Percentiles rank a stretch among this genome's conserved stretches.
phyloP scores from a whole-genome alignment of 2,113 vertebrate genomes.

The Tupaia tana region DNA sequence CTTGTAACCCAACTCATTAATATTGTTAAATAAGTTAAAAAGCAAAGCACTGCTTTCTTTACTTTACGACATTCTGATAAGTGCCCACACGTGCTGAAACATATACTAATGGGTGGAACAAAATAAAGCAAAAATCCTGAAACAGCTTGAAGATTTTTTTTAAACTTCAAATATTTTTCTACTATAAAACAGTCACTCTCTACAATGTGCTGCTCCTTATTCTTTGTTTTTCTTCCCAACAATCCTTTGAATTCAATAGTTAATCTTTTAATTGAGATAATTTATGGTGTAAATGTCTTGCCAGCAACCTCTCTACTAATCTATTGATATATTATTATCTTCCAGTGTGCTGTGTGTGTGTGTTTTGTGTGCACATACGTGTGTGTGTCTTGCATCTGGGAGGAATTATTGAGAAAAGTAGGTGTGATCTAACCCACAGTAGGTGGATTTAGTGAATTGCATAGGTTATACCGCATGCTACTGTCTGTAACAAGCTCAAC shows the following conservation, averaged over 20 bases:
- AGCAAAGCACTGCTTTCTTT: slow-evolving; percentile 69
- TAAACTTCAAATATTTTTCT: slow-evolving; percentile 17
- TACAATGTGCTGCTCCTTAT: background rate
- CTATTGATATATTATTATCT: slow-evolving; percentile 49
- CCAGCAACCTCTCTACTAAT: slow-evolving; percentile 47
- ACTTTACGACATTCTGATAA: slow-evolving; percentile 69
- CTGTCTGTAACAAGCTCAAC: slow-evolving; percentile 85
- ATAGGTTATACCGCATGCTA: slow-evolving; percentile 81
- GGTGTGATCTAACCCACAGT: slow-evolving; percentile 80
- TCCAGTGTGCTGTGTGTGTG: background rate
- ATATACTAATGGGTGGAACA: background rate
- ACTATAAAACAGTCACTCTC: slow-evolving; percentile 41
- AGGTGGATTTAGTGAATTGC: slow-evolving; percentile 80
- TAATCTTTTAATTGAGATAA: slow-evolving; percentile 24
- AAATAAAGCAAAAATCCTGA: slow-evolving; percentile 42
- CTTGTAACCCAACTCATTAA: slow-evolving; percentile 64
- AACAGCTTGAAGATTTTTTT: background rate
- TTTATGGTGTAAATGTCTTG: slow-evolving; percentile 20
- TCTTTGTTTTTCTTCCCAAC: slow-evolving; percentile 24
- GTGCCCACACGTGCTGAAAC: slow-evolving; percentile 61
- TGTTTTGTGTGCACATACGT: background rate
- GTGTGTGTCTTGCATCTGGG: slow-evolving; percentile 41
- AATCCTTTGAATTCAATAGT: slow-evolving; percentile 12
- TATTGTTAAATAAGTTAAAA: slow-evolving; percentile 78
- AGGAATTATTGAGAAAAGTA: slow-evolving; percentile 71